Evolutionary conservation across 1,140 invertebrate genomes (phyloP).

Genomic region (Euwallacea similis): DNA sequence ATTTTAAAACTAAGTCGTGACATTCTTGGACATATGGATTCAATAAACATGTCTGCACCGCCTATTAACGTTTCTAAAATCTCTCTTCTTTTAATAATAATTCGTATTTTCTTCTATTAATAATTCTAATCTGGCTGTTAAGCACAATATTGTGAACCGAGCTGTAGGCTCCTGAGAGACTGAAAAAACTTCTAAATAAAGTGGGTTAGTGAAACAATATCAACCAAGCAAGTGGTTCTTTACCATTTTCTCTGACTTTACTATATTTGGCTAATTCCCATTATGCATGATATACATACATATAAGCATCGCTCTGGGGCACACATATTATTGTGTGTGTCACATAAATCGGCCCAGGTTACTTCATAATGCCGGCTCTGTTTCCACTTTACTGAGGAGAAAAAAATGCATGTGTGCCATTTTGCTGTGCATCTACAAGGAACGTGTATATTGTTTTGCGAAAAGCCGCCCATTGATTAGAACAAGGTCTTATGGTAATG

Average conservation of each 20-base stretch:
- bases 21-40: too few relatives aligned
- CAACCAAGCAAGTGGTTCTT: not conserved
- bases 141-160: too few relatives aligned
- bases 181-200: too few relatives aligned
- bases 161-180: too few relatives aligned
- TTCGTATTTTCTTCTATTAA: too few relatives aligned
- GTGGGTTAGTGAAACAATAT: constrained; percentile 24
- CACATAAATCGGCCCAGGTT: not conserved
- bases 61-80: too few relatives aligned
- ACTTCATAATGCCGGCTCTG: not conserved
- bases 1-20: too few relatives aligned
- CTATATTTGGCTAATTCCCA: constrained; percentile 24
- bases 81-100: too few relatives aligned
- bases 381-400: not conserved
- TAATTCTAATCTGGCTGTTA: too few relatives aligned
- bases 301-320: not conserved
- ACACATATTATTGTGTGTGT: not conserved
- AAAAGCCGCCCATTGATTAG: constrained; percentile 2
- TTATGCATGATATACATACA: constrained; percentile 7
- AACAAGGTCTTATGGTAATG: constrained; percentile 15
- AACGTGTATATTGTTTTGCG: not conserved
- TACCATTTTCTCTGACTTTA: constrained; percentile 12
- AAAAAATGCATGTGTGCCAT: not conserved
- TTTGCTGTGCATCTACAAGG: not conserved
- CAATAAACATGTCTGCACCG: too few relatives aligned